These are phyloP conservation scores for Trissolcus japonicus DNA, from an alignment of 2,888 invertebrate genomes.

Conservation along the genomic window DNA sequence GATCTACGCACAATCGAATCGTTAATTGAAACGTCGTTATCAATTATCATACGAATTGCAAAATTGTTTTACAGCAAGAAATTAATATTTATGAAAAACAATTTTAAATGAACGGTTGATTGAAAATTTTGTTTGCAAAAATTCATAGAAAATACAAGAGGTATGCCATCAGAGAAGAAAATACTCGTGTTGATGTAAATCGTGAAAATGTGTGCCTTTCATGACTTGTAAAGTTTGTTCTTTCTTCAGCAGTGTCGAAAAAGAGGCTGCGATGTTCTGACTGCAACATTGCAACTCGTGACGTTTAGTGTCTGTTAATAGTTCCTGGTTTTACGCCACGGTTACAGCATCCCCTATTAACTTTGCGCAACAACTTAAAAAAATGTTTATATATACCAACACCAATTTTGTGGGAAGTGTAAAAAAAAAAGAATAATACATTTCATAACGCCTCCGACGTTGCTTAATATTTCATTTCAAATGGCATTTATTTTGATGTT, in stretches of 20 bases:
- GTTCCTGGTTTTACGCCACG: slow-evolving; percentile 52
- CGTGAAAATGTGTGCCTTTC: too few species aligned
- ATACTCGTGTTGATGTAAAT: too few species aligned
- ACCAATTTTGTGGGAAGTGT: slow-evolving; percentile 36
- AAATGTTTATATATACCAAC: slow-evolving; percentile 20
- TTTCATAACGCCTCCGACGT: slow-evolving; percentile 42
- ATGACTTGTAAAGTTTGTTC: too few species aligned
- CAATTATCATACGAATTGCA: not conserved
- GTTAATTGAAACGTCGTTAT: not conserved
- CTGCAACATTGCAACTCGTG: slow-evolving; percentile 36
- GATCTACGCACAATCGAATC: not conserved
- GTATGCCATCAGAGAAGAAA: too few species aligned
- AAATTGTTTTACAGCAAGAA: not conserved
- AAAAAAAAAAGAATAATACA: slow-evolving; percentile 34
- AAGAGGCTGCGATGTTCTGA: slow-evolving; percentile 40
- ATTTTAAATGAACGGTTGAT: too few species aligned
- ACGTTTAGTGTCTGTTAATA: slow-evolving; percentile 54
- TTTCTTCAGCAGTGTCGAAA: slow-evolving; percentile 21
- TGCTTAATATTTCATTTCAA: slow-evolving; percentile 48
- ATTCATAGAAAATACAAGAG: too few species aligned
- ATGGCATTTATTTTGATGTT: slow-evolving; percentile 26
- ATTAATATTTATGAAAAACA: not conserved
- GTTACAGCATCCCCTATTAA: slow-evolving; percentile 57
- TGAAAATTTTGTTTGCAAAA: too few species aligned
- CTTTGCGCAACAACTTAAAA: slow-evolving; percentile 49